Percentiles rank a stretch among this genome's conserved stretches.
These are phyloP conservation scores for Gymnocheta viridis DNA, from an alignment of 2,888 invertebrate species.

Conservation along the genomic window DNA sequence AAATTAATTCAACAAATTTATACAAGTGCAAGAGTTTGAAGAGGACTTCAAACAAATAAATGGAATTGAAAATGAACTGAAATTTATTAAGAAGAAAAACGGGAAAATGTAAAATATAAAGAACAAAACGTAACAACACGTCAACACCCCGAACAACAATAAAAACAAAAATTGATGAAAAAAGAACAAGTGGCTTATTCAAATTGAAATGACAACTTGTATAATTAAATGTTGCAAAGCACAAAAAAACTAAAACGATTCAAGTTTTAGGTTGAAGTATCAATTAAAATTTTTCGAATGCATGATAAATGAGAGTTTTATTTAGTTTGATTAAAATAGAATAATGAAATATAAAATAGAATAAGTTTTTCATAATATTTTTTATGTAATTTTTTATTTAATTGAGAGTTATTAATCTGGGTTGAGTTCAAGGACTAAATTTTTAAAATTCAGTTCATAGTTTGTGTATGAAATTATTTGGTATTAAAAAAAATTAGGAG, in stretches of 20 bases:
- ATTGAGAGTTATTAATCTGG: no score
- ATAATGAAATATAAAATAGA: neutral
- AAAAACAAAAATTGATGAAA: constrained; percentile 39
- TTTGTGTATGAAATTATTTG: no score
- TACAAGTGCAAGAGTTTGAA: constrained; percentile 63
- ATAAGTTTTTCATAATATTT: neutral
- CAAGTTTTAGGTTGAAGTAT: constrained; percentile 47
- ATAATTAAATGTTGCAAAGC: constrained; percentile 74
- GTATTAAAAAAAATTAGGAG: no score
- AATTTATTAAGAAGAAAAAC: constrained; percentile 23
- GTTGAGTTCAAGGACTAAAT: no score
- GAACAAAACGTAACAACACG: constrained; percentile 18
- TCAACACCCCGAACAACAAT: constrained; percentile 43
- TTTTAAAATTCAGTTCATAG: no score
- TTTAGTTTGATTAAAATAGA: constrained; percentile 5
- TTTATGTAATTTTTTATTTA: no score
- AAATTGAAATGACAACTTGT: constrained; percentile 74
- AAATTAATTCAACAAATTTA: constrained; percentile 76
- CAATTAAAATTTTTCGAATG: constrained; percentile 25
- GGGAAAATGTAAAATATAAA: constrained; percentile 23
- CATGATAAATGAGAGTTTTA: constrained; percentile 29
- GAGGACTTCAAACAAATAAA: constrained; percentile 67
- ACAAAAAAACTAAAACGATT: constrained; percentile 2
- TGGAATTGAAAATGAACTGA: constrained; percentile 9
- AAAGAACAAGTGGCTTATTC: constrained; percentile 54